Conservation (phyloP, 1,140 invertebrate species). For the Yoshiicerus persimilis region DNA sequence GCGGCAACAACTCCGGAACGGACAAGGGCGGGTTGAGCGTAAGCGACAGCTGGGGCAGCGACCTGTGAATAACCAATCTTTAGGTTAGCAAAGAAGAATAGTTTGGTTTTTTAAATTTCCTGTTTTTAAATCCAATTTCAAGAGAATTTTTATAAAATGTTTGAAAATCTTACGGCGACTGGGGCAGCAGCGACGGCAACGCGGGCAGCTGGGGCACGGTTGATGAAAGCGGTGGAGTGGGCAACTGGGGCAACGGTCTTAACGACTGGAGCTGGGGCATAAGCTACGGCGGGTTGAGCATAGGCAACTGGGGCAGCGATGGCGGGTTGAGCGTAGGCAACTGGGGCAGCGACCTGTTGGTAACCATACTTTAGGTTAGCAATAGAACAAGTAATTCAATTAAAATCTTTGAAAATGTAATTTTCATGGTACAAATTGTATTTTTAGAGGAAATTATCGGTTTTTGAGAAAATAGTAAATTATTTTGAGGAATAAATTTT, state of each 20-base stretch:
- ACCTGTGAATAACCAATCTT: background rate
- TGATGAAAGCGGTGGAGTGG: slow-evolving; percentile 28
- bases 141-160: background rate
- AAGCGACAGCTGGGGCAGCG: background rate
- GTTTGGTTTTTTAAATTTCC: background rate
- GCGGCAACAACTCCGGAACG: background rate
- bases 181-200: background rate
- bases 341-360: background rate
- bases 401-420: background rate
- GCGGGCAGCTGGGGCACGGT: slow-evolving; percentile 22
- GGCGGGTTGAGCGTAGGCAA: background rate
- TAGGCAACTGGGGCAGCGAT: background rate
- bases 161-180: background rate
- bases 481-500: too few relatives aligned
- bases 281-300: background rate
- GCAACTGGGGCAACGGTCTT: background rate
- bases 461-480: too few relatives aligned
- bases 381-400: background rate
- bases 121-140: background rate
- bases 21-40: background rate
- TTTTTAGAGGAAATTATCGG: too few relatives aligned
- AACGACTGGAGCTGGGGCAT: background rate
- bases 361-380: background rate
- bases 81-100: background rate
- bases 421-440: background rate